A percentile compares a stretch with the other conserved stretches of the same genome.
These are phyloP conservation scores for Chrysina gloriosa DNA, from an alignment of 2,888 invertebrate species.

Conservation along the genomic window DNA sequence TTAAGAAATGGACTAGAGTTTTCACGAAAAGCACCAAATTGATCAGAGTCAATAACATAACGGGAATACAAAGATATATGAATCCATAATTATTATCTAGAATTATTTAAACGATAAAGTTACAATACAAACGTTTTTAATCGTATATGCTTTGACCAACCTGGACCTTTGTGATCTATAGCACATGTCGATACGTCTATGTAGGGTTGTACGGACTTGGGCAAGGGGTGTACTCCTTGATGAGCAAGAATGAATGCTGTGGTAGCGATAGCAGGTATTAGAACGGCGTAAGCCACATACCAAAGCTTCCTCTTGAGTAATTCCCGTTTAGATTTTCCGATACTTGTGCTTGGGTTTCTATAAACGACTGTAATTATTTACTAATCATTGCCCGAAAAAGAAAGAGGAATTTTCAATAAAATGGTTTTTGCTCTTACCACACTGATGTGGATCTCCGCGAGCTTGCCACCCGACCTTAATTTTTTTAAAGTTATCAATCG, in stretches of 20 bases:
- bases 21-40: constrained; percentile 9
- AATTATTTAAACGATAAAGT: not conserved
- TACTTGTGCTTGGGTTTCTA: not conserved
- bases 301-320: not conserved
- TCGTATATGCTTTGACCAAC: not conserved
- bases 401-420: not conserved
- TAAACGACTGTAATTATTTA: not conserved
- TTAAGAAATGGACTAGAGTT: constrained; percentile 1
- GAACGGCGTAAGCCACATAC: constrained; percentile 8
- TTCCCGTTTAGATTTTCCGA: not conserved
- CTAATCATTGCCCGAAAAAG: not conserved
- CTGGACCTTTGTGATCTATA: constrained; percentile 11
- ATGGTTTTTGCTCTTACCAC: no score
- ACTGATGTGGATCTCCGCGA: no score
- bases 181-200: constrained; percentile 13
- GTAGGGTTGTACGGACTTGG: constrained; percentile 1
- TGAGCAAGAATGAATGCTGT: constrained; percentile 6
- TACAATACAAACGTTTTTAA: not conserved
- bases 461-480: no score
- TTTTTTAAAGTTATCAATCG: no score
- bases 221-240: constrained; percentile 2
- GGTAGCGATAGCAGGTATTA: constrained; percentile 2
- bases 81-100: constrained; percentile 15
- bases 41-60: not conserved
- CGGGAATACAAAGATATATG: constrained; percentile 11